Conservation (phyloP, 2,113 vertebrate species). For the Galbula dea region DNA sequence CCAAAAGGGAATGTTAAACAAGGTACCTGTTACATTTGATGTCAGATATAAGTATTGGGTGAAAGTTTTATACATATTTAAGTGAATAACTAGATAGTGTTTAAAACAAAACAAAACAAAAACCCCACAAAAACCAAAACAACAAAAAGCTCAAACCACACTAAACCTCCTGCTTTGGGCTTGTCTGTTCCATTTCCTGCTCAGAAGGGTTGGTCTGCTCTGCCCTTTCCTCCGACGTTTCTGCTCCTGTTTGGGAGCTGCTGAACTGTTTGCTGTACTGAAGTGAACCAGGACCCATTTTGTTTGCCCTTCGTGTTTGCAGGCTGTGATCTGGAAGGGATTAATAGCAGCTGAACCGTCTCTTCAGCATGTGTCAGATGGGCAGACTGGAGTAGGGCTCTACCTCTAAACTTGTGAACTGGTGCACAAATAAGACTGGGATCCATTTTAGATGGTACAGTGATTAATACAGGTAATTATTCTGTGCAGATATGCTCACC, state of each 20-base stretch:
- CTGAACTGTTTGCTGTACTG: not conserved
- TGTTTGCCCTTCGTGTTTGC: not conserved
- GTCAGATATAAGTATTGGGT: not conserved
- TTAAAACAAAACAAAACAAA: not conserved
- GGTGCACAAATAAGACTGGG: not conserved
- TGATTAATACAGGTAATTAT: not conserved
- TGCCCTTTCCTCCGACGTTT: not conserved
- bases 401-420: not conserved
- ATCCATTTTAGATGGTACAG: not conserved
- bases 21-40: not conserved
- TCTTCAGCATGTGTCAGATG: not conserved
- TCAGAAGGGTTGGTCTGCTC: not conserved
- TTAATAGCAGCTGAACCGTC: not conserved
- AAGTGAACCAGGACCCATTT: not conserved
- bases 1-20: not conserved
- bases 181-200: not conserved
- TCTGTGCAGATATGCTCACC: not conserved
- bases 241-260: not conserved
- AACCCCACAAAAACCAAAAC: not conserved
- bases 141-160: rapidly evolving
- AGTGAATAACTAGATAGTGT: not conserved
- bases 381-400: not conserved
- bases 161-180: not conserved
- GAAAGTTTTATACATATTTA: not conserved
- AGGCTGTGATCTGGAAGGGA: not conserved